phyloP scores from a whole-genome alignment of 1,140 invertebrate species.

The Eciton burchellii region DNA sequence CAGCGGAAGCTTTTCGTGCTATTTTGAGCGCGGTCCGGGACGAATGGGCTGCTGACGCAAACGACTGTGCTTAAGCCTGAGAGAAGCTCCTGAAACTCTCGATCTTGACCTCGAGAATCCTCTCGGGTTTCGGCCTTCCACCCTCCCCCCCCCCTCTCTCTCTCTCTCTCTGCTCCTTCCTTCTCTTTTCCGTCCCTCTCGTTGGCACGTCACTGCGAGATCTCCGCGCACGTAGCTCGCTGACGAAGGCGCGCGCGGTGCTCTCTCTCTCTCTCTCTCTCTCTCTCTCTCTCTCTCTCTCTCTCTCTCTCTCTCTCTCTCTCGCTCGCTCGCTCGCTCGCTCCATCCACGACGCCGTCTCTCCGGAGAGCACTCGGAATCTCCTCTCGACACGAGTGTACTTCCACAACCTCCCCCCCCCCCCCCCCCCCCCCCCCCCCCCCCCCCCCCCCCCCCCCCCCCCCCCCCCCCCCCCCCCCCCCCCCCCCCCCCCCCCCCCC shows the following conservation, averaged over 20 bases:
- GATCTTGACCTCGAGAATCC: conserved; percentile 76
- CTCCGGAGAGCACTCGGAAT: conserved; percentile 80
- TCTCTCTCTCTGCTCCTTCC: conserved; percentile 52
- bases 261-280: conserved; percentile 72
- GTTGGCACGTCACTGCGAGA: conserved; percentile 77
- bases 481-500: too few relatives aligned
- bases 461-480: too few relatives aligned
- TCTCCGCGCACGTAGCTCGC: conserved; percentile 51
- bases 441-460: conserved; percentile 31
- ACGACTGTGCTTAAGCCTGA: conserved; percentile 73
- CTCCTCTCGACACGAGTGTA: conserved; percentile 81
- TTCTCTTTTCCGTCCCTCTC: conserved; percentile 63
- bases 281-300: conserved; percentile 72
- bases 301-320: conserved; percentile 61
- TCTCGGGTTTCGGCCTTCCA: conserved; percentile 71
- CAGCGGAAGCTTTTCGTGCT: conserved; percentile 47
- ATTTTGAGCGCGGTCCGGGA: conserved; percentile 64
- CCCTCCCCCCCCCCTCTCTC: conserved; percentile 63
- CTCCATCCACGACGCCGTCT: conserved; percentile 71
- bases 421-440: conserved; percentile 75
- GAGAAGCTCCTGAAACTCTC: conserved; percentile 69
- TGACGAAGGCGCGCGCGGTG: conserved; percentile 78
- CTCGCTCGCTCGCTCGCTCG: conserved; percentile 66
- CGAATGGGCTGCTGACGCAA: conserved; percentile 67
- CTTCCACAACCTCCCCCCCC: conserved; percentile 76